Base-by-base conservation (phyloP, 2,113 vertebrate species). In the Platichthys stellatus region DNA sequence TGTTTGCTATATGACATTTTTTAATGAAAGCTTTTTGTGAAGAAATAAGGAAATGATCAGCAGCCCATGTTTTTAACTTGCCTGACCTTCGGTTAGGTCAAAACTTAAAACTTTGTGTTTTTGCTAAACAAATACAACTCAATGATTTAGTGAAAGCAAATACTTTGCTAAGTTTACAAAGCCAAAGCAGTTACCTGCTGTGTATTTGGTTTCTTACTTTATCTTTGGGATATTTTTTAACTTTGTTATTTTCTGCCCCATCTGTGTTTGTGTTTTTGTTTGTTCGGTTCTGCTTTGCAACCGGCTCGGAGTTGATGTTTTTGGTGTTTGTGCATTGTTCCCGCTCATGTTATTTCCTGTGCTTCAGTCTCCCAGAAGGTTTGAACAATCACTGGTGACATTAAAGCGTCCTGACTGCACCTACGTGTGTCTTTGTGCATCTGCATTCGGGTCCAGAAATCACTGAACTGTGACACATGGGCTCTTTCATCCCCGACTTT, bases 401-500 rank as follows among this genome's bases (percentile, higher is more conserved):
- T 57, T 57, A 12, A 57, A 24, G 21, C n/a, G 15, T 17, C 24
- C 1, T 58, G 14, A 28, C 57, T 15, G 23, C 14, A 56, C 24
- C 53, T n/a, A n/a, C 53, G 1, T 24, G 3, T 13, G 9, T 54
- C 51, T 24, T 10, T 24, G 7, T 60, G 7, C 17, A 17, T n/a
- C 28, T n/a, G 28, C 59, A 61, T 61, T 18, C 20, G 18, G 24
- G 24, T 58, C 57, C 57, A 58, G 13, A 31, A 3, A 21, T 18
- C 58, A 60, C 10, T 31, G 14, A 20, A 60, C 26, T 11, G 15
- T 31, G 28, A 61, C 59, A 61, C 51, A 8, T 57, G 81, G 57
- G 24, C 80, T 85, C 74, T 82, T 70, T 81, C 74, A 57, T 72
- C 63, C 73, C 51, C 38, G 77, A 88, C 85, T 89, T 88, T 88